A percentile compares a stretch with the other conserved stretches of the same genome.
phyloP scores from a whole-genome alignment of 1,140 invertebrate species.

The Drosophila bipectinata region DNA sequence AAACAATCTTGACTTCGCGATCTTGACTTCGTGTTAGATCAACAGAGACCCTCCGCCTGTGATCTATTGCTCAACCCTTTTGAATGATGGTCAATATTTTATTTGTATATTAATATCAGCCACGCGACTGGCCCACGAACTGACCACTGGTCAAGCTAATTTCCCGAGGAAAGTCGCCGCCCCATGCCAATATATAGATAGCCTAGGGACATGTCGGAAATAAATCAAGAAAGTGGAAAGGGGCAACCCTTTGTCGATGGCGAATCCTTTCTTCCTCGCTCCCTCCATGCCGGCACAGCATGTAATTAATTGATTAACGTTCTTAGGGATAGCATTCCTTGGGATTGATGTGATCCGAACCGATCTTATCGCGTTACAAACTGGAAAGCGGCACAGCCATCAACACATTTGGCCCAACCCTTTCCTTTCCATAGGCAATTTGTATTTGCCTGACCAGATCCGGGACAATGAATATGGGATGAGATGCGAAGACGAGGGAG shows the following conservation, averaged over 20 bases:
- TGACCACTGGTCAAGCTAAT: conserved; percentile 74
- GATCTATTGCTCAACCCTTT: conserved; percentile 42
- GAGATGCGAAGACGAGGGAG: conserved; percentile 15
- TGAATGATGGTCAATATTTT: conserved; percentile 66
- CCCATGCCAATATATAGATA: conserved; percentile 64
- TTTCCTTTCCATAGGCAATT: conserved; percentile 39
- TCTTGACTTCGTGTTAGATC: conserved; percentile 6
- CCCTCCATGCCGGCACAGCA: conserved; percentile 50
- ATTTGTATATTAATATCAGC: conserved; percentile 73
- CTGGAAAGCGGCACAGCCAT: conserved; percentile 43
- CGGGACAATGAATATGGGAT: conserved; percentile 43
- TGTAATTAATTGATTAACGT: conserved; percentile 83
- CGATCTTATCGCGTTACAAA: conserved; percentile 78
- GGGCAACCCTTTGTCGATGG: conserved; percentile 41
- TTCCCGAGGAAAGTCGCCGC: conserved; percentile 31
- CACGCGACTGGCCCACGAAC: conserved; percentile 66
- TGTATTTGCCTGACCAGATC: conserved; percentile 55
- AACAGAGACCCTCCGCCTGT: conserved; percentile 21
- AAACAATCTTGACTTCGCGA: conserved; percentile 4
- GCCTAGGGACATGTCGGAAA: conserved; percentile 68
- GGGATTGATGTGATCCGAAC: conserved; percentile 66
- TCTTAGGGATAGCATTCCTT: conserved; percentile 72
- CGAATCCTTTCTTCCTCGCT: conserved; percentile 51
- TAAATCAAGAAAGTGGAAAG: conserved; percentile 56
- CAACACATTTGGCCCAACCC: conserved; percentile 64